These are phyloP conservation scores for Eristalis intricaria DNA, from an alignment of 2,888 invertebrate genomes.

Conservation along the genomic window DNA sequence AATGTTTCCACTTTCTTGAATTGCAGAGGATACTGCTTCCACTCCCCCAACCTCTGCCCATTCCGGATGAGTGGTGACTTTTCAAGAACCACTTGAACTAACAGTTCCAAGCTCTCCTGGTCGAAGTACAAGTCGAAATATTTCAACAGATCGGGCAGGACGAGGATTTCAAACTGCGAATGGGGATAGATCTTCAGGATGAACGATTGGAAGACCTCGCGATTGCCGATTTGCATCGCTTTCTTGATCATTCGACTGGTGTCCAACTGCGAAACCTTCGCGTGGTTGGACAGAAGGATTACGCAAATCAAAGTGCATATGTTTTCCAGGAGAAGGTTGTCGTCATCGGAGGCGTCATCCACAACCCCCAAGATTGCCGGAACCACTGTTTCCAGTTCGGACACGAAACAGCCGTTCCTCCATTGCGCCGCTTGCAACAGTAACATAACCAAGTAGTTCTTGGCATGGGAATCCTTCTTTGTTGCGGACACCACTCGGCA, in stretches of 20 bases:
- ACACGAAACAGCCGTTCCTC: slow-evolving; percentile 85
- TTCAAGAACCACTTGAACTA: slow-evolving; percentile 85
- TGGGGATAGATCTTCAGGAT: slow-evolving; percentile 86
- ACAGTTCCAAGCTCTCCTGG: slow-evolving; percentile 83
- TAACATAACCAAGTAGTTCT: slow-evolving; percentile 83
- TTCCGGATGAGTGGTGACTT: slow-evolving; percentile 86
- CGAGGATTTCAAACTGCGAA: slow-evolving; percentile 87
- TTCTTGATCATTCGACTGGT: slow-evolving; percentile 87
- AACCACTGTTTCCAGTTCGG: slow-evolving; percentile 84
- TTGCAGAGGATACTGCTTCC: slow-evolving; percentile 87
- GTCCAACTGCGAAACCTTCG: slow-evolving; percentile 88
- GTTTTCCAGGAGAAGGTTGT: slow-evolving; percentile 71
- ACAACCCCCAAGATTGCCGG: slow-evolving; percentile 81
- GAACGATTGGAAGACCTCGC: slow-evolving; percentile 84
- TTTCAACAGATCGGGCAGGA: slow-evolving; percentile 86
- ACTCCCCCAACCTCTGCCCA: slow-evolving; percentile 84
- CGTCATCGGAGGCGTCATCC: slow-evolving; percentile 54
- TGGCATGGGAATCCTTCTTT: slow-evolving; percentile 25
- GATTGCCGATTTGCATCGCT: slow-evolving; percentile 83
- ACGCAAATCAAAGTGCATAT: slow-evolving; percentile 83
- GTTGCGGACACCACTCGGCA: slow-evolving; percentile 72
- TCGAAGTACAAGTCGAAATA: slow-evolving; percentile 84
- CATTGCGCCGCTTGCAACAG: slow-evolving; percentile 85
- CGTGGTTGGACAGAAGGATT: slow-evolving; percentile 84
- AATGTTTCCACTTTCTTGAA: slow-evolving; percentile 79